These are phyloP conservation scores for Sarcophaga peregrina DNA, from an alignment of 1,140 invertebrate species.

Conservation along the genomic window DNA sequence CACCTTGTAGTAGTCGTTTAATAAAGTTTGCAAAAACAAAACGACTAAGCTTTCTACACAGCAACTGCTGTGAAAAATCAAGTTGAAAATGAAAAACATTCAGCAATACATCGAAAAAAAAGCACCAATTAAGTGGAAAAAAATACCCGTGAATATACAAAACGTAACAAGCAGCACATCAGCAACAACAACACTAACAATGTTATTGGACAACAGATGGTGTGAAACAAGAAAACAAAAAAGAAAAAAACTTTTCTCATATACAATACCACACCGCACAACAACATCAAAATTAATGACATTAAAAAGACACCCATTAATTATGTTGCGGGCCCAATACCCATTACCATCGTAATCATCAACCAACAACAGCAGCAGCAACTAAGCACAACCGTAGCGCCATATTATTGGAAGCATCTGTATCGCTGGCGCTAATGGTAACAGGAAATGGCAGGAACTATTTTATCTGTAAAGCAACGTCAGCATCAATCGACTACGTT, in stretches of 20 bases:
- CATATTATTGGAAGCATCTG: background rate
- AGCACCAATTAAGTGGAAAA: background rate
- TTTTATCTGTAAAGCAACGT: background rate
- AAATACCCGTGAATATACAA: background rate
- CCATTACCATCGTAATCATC: constrained; percentile 18
- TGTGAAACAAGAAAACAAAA: background rate
- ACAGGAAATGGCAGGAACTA: background rate
- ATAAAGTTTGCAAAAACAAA: background rate
- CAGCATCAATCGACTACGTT: background rate
- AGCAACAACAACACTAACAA: background rate
- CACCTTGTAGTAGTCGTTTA: background rate
- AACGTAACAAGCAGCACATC: background rate
- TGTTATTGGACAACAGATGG: constrained; percentile 3
- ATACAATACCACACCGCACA: constrained; percentile 1
- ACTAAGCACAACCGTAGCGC: background rate
- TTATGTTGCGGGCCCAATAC: constrained; percentile 15
- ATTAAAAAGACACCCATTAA: constrained; percentile 25
- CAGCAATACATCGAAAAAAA: background rate
- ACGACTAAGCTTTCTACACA: no score
- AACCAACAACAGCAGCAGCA: background rate
- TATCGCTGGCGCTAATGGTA: background rate
- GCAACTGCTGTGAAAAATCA: no score
- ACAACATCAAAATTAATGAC: constrained; percentile 27
- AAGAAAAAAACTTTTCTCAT: background rate
- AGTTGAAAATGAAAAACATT: no score